phyloP scores from a whole-genome alignment of 2,113 vertebrate genomes.

The Gavialis gangeticus region DNA sequence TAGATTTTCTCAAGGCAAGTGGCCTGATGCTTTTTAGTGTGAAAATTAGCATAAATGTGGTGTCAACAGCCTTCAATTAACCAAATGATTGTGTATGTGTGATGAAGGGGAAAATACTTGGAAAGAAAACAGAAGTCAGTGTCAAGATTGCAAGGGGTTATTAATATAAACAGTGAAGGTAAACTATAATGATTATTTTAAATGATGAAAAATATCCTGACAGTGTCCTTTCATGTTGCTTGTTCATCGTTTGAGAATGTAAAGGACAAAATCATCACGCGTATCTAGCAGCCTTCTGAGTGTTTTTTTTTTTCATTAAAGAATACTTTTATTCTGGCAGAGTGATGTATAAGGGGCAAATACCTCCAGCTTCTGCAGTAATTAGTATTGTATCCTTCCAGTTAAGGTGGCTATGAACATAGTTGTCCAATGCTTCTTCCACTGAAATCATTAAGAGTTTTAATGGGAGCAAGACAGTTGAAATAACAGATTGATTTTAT shows the following conservation, averaged over 20 bases:
- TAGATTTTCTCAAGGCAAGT: not conserved
- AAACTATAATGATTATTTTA: conserved; percentile 24
- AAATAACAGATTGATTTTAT: not conserved
- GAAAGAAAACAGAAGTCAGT: conserved; percentile 3
- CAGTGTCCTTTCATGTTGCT: not conserved
- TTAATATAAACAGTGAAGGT: conserved; percentile 23
- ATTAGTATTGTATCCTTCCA: not conserved
- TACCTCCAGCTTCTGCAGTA: not conserved
- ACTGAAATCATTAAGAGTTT: not conserved
- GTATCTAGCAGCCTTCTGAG: not conserved
- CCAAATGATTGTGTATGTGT: not conserved
- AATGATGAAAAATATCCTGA: not conserved
- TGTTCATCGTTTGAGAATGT: not conserved
- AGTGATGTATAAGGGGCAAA: not conserved
- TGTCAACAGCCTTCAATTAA: not conserved
- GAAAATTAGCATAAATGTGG: not conserved
- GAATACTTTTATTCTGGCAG: not conserved
- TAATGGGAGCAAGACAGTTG: not conserved
- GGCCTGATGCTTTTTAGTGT: not conserved
- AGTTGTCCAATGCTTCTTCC: not conserved
- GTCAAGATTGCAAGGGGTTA: not conserved
- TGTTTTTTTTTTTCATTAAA: not conserved
- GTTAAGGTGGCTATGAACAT: not conserved
- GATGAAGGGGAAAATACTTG: not conserved
- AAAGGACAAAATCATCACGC: not conserved